Evolutionary conservation across 2,113 vertebrate species (phyloP).

Genomic region (Hippocampus zosterae): DNA sequence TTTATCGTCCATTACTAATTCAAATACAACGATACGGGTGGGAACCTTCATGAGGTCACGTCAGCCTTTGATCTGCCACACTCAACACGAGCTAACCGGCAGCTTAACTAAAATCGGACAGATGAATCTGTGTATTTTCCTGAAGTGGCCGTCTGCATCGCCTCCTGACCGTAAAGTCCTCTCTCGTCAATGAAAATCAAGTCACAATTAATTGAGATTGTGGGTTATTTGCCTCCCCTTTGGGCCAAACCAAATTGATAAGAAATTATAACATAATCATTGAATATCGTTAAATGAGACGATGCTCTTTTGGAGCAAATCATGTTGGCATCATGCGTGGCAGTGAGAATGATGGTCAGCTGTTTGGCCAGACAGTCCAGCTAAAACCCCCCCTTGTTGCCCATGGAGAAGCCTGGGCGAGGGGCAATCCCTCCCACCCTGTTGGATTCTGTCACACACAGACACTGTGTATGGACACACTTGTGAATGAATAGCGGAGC

Average conservation of each 20-base stretch:
- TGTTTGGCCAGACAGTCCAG: constrained; percentile 42
- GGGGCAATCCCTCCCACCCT: constrained; percentile 49
- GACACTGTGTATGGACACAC: constrained; percentile 20
- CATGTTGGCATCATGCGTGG: constrained; percentile 1
- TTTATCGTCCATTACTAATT: constrained; percentile 28
- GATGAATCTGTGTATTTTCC: constrained; percentile 41
- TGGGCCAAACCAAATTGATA: constrained; percentile 11
- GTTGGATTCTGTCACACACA: constrained; percentile 45
- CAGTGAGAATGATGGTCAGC: constrained; percentile 36
- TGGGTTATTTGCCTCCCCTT: constrained; percentile 3
- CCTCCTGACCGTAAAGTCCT: constrained; percentile 10
- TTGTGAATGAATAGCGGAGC: constrained; percentile 26
- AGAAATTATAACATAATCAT: constrained; percentile 46
- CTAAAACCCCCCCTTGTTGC: constrained; percentile 50
- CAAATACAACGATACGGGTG: constrained; percentile 18
- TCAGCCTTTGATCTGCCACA: constrained; percentile 21
- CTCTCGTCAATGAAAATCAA: constrained; percentile 2
- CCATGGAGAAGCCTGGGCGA: constrained; percentile 41
- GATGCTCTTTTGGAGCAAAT: constrained; percentile 3
- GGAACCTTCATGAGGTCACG: constrained; percentile 47
- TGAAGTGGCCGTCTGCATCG: constrained; percentile 3
- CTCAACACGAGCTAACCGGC: constrained; percentile 23
- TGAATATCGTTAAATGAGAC: constrained; percentile 14
- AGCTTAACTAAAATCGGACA: constrained; percentile 34
- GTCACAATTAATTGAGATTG: neutral